Evolutionary conservation across 1,140 invertebrate genomes (phyloP), one percentile per base, ranked within the genome.

Genomic region (Trichonephila inaurata): DNA sequence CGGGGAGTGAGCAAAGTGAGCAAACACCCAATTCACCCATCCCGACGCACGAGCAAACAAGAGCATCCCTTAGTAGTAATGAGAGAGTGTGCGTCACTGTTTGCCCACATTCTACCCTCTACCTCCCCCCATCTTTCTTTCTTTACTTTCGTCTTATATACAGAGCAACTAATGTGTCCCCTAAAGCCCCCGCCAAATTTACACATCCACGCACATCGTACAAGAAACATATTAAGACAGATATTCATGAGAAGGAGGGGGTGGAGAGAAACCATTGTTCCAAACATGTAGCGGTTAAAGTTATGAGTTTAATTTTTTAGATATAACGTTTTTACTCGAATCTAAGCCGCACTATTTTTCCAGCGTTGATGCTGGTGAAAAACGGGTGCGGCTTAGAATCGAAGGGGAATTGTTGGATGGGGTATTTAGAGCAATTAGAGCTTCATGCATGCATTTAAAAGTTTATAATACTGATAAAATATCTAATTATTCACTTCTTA

Each of bases 61-160:
- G 21, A 64, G 62, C 16, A 28, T 92, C 90, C 90, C 90, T 85
- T 64, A 58, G 90, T 60, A 92, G 90, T 92, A 92, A 92, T 92
- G 90, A 92, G 90, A 64, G 90, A 86, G 90, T 92, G 62, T 92
- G 90, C 90, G 90, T 92, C 90, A 92, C 77, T 92, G 90, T 92
- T 92, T 92, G 90, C 81, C 44, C 90, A 85, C 62, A 85, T 82
- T 91, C n/a, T 33, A 12, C 64, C 7, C 69, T 1, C 28, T 28
- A 28, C 81, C 24, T 61, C 58, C 60, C 60, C 60, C 18, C 81
- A 3, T 24, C 60, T n/a, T 21, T 16, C 77, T 58, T 85, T 92
- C 82, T 83, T 92, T 85, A 19, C 82, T 85, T 51, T 69, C 62
- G 33, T 92, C 82, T 83, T 85, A 83, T 51, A 66, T n/a, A 58